Conservation (phyloP, 2,797 vertebrate species). For the Perodicticus potto region DNA sequence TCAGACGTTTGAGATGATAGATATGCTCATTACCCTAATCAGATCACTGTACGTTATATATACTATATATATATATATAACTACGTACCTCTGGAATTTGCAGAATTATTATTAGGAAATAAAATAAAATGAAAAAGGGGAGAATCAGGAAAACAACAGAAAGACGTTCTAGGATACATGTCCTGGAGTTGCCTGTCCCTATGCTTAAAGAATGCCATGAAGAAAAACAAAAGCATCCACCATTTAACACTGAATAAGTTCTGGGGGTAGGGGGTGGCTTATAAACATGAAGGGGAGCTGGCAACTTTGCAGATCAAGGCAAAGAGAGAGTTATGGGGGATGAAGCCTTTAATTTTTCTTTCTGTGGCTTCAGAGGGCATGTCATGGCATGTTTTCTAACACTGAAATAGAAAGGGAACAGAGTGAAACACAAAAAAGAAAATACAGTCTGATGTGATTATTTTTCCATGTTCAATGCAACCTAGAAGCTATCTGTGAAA, state of each 20-base stretch:
- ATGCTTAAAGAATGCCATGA: not conserved
- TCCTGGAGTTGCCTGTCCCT: not conserved
- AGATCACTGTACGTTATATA: not conserved
- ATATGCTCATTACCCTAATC: not conserved
- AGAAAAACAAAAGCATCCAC: not conserved
- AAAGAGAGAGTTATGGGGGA: not conserved
- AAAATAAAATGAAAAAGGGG: not conserved
- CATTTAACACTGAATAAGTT: not conserved
- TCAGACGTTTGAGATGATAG: not conserved
- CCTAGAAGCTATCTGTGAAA: not conserved
- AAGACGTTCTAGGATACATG: not conserved
- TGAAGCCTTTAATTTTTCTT: not conserved
- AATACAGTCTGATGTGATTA: not conserved
- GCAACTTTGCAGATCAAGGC: not conserved
- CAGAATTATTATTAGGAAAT: not conserved
- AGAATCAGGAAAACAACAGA: not conserved
- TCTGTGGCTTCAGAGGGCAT: not conserved
- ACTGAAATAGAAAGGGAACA: not conserved
- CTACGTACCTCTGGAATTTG: not conserved
- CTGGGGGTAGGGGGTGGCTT: not conserved
- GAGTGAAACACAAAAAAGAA: not conserved
- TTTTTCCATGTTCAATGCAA: not conserved
- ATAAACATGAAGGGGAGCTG: not conserved
- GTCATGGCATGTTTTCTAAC: not conserved
- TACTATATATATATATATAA: not conserved